Base-by-base conservation (phyloP, 2,113 vertebrate genomes). In the Nibea coibor region DNA sequence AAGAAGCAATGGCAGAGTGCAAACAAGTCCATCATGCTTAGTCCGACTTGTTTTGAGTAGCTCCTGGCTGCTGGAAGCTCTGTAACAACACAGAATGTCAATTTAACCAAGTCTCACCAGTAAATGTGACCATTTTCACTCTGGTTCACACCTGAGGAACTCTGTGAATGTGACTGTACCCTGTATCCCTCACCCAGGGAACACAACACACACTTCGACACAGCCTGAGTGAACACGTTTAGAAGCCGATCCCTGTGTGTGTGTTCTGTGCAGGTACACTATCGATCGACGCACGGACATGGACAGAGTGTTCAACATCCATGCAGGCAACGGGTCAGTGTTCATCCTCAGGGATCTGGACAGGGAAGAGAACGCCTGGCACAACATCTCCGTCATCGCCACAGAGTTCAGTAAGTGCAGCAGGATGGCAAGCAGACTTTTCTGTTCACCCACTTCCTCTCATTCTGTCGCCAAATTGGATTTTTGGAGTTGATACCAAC, bases 221-320 rank as follows among this genome's bases (percentile, higher is more conserved):
- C 2, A 39, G 47, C 45, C 54, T 4, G 43, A 59, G 28, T 3
- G 15, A 43, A 64, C 31, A 12, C 5, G 63, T 73, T 69, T 48
- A 74, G 28, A 79, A 19, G 35, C 65, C 4, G 28, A 35, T 53
- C 10, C 47, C 22, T 43, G 5, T 65, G 31, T 80, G 77, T 61
- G 71, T 64, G 51, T 81, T 51, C 62, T 71, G 16, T 79, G 85
- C 95, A 99, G 97, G 93, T 99, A 99, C 91, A 96, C 97, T 48
- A 96, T 99, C 35, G 97, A 99, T 91, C 96, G 98, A 10, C 96
- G 96, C 83, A 99, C 97, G 1, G 98, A 99, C 93, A 96, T 99
- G 98, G 97, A 99, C 94, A 94, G 97, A 81, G 94, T 99, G 85
- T 99, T 99, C 94, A 97, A 97, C 93, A 93, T 99, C 81, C 95